These are phyloP conservation scores for Lathamus discolor DNA, from an alignment of 2,113 vertebrate species.

Conservation along the genomic window DNA sequence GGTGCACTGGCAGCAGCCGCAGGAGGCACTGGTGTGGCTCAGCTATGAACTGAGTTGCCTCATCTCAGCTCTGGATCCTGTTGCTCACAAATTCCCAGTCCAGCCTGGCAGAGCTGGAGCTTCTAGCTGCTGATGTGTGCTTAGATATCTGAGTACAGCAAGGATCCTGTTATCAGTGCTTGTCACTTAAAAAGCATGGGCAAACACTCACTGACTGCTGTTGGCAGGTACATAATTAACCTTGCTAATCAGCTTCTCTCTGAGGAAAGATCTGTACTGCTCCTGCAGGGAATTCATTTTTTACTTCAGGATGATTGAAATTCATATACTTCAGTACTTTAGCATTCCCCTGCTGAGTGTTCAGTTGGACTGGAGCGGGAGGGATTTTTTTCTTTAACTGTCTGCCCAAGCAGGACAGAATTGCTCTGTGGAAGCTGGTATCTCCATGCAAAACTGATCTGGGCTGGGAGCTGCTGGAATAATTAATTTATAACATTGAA, in stretches of 20 bases:
- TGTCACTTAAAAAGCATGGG: not conserved
- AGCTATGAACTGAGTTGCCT: not conserved
- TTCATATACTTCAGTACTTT: not conserved
- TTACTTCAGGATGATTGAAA: conserved; percentile 15
- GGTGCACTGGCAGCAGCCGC: rapidly evolving
- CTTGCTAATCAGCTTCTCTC: conserved; percentile 42
- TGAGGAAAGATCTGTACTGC: not conserved
- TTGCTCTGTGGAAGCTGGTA: not conserved
- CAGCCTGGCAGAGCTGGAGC: not conserved
- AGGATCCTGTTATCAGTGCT: not conserved
- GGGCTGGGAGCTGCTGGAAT: not conserved
- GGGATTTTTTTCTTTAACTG: not conserved
- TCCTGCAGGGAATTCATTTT: not conserved
- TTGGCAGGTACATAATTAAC: conserved; percentile 47
- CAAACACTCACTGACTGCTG: not conserved
- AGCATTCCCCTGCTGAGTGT: not conserved
- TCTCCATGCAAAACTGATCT: not conserved
- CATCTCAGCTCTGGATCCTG: not conserved
- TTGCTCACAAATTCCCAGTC: not conserved
- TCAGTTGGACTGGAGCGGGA: not conserved
- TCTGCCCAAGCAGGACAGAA: not conserved
- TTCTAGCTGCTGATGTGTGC: not conserved
- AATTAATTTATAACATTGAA: not conserved
- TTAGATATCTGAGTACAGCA: not conserved
- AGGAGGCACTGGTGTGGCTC: not conserved